Conservation (phyloP, 2,797 vertebrate genomes). For the Champsocephalus esox region DNA sequence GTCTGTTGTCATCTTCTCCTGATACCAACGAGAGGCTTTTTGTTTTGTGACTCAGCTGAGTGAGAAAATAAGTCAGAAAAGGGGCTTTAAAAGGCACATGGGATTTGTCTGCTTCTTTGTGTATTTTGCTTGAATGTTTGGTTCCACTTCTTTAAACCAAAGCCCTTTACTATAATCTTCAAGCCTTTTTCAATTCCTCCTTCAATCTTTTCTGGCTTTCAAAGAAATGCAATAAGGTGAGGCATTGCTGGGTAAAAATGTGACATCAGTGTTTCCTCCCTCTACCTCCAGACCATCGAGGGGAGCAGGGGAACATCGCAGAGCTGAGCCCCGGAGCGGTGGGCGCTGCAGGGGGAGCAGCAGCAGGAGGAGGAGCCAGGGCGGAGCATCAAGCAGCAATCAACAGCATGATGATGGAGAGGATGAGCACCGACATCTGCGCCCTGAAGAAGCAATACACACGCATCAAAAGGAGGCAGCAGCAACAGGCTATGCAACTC, state of each 20-base stretch:
- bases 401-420: slow-evolving; percentile 99
- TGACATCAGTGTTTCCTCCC: not conserved
- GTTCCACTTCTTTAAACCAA: not conserved
- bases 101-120: slow-evolving; percentile 45
- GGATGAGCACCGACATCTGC: slow-evolving; percentile 97
- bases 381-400: slow-evolving; percentile 95
- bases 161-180: slow-evolving; percentile 11
- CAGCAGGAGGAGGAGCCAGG: slow-evolving; percentile 65
- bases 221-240: not conserved
- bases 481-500: slow-evolving; percentile 94
- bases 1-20: not conserved
- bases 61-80: slow-evolving; percentile 31
- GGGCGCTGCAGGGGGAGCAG: slow-evolving; percentile 84
- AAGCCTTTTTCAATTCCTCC: not conserved
- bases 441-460: slow-evolving; percentile 95
- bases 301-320: slow-evolving; percentile 91
- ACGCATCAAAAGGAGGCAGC: slow-evolving; percentile 94
- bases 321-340: slow-evolving; percentile 96
- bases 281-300: slow-evolving; percentile 84
- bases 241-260: not conserved
- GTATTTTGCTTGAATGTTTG: slow-evolving; percentile 14
- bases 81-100: slow-evolving; percentile 31
- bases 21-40: slow-evolving; percentile 11
- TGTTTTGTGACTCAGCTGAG: slow-evolving; percentile 16
- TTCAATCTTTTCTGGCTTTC: not conserved